phyloP scores from a whole-genome alignment of 2,797 vertebrate species.

The Psittacula echo region DNA sequence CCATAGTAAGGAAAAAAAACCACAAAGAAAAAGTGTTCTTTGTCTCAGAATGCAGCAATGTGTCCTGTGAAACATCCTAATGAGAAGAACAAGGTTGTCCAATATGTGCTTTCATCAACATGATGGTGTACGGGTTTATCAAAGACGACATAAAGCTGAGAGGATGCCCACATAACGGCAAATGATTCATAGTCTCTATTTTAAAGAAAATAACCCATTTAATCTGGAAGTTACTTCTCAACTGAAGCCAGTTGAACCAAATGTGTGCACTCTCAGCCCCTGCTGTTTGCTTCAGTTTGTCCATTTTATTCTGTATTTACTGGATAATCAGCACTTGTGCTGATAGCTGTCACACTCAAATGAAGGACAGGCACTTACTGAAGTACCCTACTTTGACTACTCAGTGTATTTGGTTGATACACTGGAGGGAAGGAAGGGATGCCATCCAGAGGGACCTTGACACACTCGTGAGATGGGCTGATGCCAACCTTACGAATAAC shows the following conservation, averaged over 20 bases:
- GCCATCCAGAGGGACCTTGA: too few relatives aligned
- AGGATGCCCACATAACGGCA: not conserved
- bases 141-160: not conserved
- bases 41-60: not conserved
- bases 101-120: not conserved
- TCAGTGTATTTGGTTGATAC: too few relatives aligned
- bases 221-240: not conserved
- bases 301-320: not conserved
- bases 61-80: not conserved
- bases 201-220: not conserved
- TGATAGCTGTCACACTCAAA: not conserved
- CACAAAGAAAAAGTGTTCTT: not conserved
- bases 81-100: not conserved
- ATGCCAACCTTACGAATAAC: too few relatives aligned
- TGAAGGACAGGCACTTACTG: not conserved
- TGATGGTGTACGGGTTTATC: not conserved
- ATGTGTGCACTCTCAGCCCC: not conserved
- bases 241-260: not conserved
- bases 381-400: not conserved
- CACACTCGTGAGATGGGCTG: too few relatives aligned
- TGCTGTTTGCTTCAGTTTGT: not conserved
- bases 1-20: not conserved
- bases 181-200: not conserved
- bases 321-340: not conserved
- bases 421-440: too few relatives aligned